Base-by-base conservation (phyloP, 2,113 vertebrate species). In the Lamprotornis superbus region DNA sequence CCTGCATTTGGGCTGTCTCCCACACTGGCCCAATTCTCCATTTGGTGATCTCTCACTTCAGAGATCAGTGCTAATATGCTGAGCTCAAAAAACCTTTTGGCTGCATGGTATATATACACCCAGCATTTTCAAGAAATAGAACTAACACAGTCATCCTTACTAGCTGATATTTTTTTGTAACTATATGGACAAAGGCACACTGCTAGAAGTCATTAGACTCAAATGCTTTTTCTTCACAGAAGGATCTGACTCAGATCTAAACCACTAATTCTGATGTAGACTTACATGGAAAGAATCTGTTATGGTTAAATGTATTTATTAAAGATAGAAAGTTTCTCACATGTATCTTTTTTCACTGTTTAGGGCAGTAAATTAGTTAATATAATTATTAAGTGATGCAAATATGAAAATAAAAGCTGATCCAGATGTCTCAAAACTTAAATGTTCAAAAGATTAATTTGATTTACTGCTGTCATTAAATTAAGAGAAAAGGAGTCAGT, bases 381-480 rank as follows among this genome's bases (percentile, higher is more conserved):
- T 55, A 16, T 12, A 76, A 71, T 76, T 90, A 39, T 28, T 28
- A 94, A 84, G 9, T 71, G 39, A 49, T n/a, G 40, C 15, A 82
- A 91, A 65, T 42, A 77, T 22, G 56, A 69, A 90, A 81, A 63
- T 52, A 53, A 91, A 95, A 94, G 63, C 11, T 9, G 28, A 70
- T 82, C 57, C 81, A 84, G 81, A 84, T 82, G 69, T 91, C 63
- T 20, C 33, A 82, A 78, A 56, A 67, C 6, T 46, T 37, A 63
- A 70, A 86, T 53, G 3, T 60, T 73, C 27, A 69, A 61, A 78
- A 78, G 40, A 64, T 9, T 78, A 23, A 75, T 87, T 92, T 67
- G 9, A 83, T 92, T 93, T 71, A 89, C 19, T 25, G 5, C 2
- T 78, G 40, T 67, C 10, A 74, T 83, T 61, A 74, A 75, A 74